Evolutionary conservation across 2,888 invertebrate genomes (phyloP).

Genomic region (Lasioglossum malachurum): DNA sequence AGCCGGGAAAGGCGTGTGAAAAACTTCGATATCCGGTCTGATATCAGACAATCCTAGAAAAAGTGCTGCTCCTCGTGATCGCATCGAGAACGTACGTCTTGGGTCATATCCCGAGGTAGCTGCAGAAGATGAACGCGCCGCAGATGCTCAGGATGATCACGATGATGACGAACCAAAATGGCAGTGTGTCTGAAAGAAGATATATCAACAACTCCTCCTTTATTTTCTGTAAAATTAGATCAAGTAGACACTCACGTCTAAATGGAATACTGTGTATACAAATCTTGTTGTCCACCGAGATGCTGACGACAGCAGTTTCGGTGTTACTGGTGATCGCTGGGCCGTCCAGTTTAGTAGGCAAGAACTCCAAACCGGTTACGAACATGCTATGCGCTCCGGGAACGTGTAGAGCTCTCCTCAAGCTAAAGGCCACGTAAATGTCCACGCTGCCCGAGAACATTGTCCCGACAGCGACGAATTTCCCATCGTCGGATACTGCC

Average conservation of each 20-base stretch:
- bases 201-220: background rate
- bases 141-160: constrained; percentile 91
- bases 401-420: constrained; percentile 95
- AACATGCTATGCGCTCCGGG: constrained; percentile 97
- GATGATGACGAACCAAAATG: constrained; percentile 92
- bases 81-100: constrained; percentile 16
- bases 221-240: background rate
- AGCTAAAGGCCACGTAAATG: constrained; percentile 95
- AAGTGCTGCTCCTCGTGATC: constrained; percentile 26
- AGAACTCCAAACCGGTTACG: constrained; percentile 97
- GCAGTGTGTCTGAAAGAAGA: constrained; percentile 89
- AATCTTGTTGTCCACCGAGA: constrained; percentile 97
- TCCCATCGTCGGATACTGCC: constrained; percentile 95
- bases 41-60: constrained; percentile 39
- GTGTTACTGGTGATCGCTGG: constrained; percentile 90
- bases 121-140: constrained; percentile 92
- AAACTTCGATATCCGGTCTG: constrained; percentile 26
- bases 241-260: constrained; percentile 88
- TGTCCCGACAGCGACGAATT: constrained; percentile 96
- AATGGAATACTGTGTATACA: constrained; percentile 94
- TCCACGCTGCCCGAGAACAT: constrained; percentile 97
- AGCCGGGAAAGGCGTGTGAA: constrained; percentile 1
- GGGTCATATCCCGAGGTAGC: constrained; percentile 90
- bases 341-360: constrained; percentile 90
- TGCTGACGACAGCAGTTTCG: constrained; percentile 96